Percentiles rank a stretch among this genome's conserved stretches.
phyloP scores from a whole-genome alignment of 92 coral and sea anemone species.

The Epizoanthus ramosus region DNA sequence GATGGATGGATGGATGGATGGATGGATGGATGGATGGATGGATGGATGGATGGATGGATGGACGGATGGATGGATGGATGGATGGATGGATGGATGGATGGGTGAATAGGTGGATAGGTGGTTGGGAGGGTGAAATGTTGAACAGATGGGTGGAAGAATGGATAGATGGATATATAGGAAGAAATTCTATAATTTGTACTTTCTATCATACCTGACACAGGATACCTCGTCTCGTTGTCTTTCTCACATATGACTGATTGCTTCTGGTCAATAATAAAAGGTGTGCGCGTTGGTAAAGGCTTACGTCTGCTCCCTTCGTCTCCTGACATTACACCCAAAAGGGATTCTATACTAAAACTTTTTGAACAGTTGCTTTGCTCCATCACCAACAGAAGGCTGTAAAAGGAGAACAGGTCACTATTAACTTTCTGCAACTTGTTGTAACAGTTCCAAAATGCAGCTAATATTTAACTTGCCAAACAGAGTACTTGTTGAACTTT shows the following conservation, averaged over 20 bases:
- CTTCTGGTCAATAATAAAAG: neutral
- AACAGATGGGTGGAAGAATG: neutral
- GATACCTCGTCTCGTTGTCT: neutral
- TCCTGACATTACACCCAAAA: slow-evolving; percentile 14
- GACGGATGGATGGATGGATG: neutral
- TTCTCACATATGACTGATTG: neutral
- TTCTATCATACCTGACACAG: slow-evolving; percentile 18
- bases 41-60: too few species aligned
- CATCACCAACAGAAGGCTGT: slow-evolving; percentile 16
- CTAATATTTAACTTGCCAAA: too few species aligned
- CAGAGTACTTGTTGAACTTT: too few species aligned
- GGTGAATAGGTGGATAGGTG: neutral
- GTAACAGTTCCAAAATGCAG: too few species aligned
- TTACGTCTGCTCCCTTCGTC: neutral
- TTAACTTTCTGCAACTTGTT: neutral
- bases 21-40: neutral
- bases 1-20: neutral
- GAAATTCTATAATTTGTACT: neutral
- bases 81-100: neutral
- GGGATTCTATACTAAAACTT: slow-evolving; percentile 39
- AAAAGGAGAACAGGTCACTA: neutral
- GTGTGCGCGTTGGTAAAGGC: slow-evolving; percentile 1
- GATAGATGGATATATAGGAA: neutral
- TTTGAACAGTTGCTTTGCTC: slow-evolving; percentile 11
- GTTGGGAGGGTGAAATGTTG: neutral